Evolutionary conservation across 2,888 invertebrate species (phyloP), one percentile per base, ranked within the genome.

Genomic region (Prosapia bicincta): DNA sequence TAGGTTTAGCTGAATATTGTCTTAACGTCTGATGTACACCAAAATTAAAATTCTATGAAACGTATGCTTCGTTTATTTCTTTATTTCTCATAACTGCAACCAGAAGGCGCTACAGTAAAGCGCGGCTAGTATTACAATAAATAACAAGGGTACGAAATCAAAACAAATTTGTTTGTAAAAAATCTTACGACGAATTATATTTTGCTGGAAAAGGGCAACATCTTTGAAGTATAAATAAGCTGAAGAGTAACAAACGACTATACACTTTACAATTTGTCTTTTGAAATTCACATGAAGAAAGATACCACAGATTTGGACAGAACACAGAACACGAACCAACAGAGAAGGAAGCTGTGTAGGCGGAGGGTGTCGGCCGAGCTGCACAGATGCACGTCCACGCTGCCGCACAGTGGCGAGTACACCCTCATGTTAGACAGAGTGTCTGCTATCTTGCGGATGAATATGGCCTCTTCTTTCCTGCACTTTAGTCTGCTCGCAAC

Each of bases 371-470:
- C 30, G 5, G 78, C 75, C 10, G 32, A 66, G 38, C 79, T 79
- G 68, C 81, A 80, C 20, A 78, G 54, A n/a, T 69, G 70, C 43
- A 79, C 38, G 69, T 78, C 77, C 69, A 81, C 77, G 28, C 72
- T 76, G 25, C 71, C 76, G 72, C 82, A 82, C 7, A 76, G 78
- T 5, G 80, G 78, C 6, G 81, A 78, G 72, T 82, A 80, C n/a
- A 83, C 82, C 54, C 81, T 78, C 73, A 80, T 80, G 72, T 81
- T 81, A 38, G 83, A 82, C 66, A 83, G 78, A 0, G 83, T 83
- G 72, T 83, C 83, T 0, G 83, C 83, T 26, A 83, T 82, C 73
- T 80, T 80, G 76, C 80, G 79, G 32, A 83, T 79, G 79, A 83
- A 83, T 38, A 80, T 25, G 7, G 82, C 82, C 71, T 82, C 82